Evolutionary conservation across 2,113 vertebrate genomes (phyloP).

Genomic region (Microcebus murinus): DNA sequence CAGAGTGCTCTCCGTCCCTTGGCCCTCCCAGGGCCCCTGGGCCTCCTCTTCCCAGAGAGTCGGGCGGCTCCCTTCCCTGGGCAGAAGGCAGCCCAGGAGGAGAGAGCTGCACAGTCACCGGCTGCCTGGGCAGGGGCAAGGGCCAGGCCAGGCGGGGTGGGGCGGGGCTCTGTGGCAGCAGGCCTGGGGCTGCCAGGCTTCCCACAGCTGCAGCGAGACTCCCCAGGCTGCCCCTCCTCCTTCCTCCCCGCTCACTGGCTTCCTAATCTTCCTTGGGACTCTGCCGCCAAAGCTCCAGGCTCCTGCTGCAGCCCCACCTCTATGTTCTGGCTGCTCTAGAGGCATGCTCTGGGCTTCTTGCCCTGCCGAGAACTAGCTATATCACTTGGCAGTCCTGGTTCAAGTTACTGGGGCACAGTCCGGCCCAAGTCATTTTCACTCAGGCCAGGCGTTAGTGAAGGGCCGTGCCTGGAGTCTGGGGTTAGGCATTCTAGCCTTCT

Average conservation of each 20-base stretch:
- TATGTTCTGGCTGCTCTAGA: background rate
- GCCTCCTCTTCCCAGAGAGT: background rate
- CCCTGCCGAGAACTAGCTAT: background rate
- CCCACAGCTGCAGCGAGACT: background rate
- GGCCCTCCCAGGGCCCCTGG: background rate
- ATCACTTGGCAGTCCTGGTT: background rate
- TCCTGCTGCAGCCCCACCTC: accelerated
- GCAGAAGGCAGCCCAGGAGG: background rate
- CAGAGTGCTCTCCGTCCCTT: accelerated
- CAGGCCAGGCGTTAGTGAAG: background rate
- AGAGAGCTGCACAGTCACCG: background rate
- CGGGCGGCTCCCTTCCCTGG: background rate
- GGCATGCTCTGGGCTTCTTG: background rate
- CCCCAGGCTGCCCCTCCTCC: background rate
- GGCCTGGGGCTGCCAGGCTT: background rate
- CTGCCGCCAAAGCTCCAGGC: background rate
- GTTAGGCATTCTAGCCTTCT: background rate
- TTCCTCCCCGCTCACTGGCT: too few species aligned
- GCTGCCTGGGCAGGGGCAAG: background rate
- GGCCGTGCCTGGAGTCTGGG: background rate
- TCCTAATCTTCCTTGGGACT: too few species aligned
- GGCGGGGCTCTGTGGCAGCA: background rate
- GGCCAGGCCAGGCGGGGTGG: accelerated
- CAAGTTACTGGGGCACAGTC: background rate
- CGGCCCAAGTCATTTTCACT: background rate